Base-by-base conservation (phyloP, 2,797 vertebrate genomes). In the Bucorvus abyssinicus region DNA sequence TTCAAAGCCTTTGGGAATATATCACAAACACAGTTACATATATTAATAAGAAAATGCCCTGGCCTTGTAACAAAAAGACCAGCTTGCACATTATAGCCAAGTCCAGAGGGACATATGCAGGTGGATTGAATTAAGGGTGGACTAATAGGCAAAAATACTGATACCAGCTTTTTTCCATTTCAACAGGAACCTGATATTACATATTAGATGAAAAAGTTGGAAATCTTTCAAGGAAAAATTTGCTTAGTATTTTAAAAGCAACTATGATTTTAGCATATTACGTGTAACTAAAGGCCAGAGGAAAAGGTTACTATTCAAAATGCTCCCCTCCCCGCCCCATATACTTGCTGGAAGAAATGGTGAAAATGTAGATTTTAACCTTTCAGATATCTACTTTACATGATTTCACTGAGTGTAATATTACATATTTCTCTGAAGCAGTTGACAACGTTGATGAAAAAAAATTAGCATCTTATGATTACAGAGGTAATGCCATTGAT, bases 331-430 rank as follows among this genome's bases (percentile, higher is more conserved):
- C 38, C 38, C 38, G 10, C 38, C 38, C 38, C 38, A 40, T n/a
- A n/a, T n/a, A n/a, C n/a, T n/a, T n/a, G n/a, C 63, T 65, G 55
- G 52, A 27, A 95, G 78, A 94, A 75, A 87, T 30, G 29, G 67
- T 40, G 6, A 95, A 94, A 96, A 94, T 85, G 94, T 60, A 92
- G 90, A 96, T 94, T 96, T 91, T 94, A 95, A 90, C 93, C 83
- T 95, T 97, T 95, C 74, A 76, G 36, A 47, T 93, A 85, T 24
- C 60, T 78, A 49, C 44, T 74, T 91, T 75, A 83, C 32, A 61
- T 75, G n/a, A 87, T 87, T 91, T 89, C 56, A 75, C 34, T 57
- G 74, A 93, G 15, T 73, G 27, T 47, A 82, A 63, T 73, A 77
- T 57, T 87, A 79, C 15, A 47, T 49, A 91, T 32, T 90, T 87